Evolutionary conservation across 2,888 invertebrate species (phyloP), one percentile per base, ranked within the genome.

Genomic region (Athalia circularis): DNA sequence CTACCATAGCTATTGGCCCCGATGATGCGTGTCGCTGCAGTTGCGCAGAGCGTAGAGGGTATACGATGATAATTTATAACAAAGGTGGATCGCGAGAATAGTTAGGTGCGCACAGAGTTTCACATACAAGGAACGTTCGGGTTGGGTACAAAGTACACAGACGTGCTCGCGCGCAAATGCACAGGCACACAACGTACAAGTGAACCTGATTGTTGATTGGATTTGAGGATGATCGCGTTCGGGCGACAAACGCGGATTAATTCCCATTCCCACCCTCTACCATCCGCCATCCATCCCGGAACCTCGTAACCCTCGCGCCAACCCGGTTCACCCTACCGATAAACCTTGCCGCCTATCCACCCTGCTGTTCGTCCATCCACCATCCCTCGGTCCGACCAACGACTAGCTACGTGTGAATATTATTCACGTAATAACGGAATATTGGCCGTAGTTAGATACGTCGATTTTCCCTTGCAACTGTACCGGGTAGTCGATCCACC

Each of bases 141-240:
- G 47, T 4, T n/a, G n/a, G n/a, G 54, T 7, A 59, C 9, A 59
- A 57, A 59, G 72, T 57, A 57, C 47, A 57, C 72, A 72, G 45
- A 57, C 45, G 13, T 45, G 72, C 47, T 4, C 43, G 6, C 43
- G n/a, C 47, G 72, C 57, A 11, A 72, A 57, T 72, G 62, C 75
- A 64, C 50, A 62, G 75, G 64, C 75, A 62, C 75, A 52, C 75
- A 64, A 64, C 75, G 62, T 64, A 75, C 75, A 75, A 75, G 75
- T 45, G 75, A 75, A 75, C 75, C 75, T 75, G 75, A 75, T 75
- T 75, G 75, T 75, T 75, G 75, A 75, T 75, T 75, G 75, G 75
- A 75, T 75, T 75, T 64, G 75, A 75, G 75, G 75, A 75, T 75
- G 75, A 75, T 75, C 75, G 75, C 62, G 75, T 75, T 75, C 75